Evolutionary conservation across 2,888 invertebrate genomes (phyloP).

Genomic region (Aspidiotus rigidus): DNA sequence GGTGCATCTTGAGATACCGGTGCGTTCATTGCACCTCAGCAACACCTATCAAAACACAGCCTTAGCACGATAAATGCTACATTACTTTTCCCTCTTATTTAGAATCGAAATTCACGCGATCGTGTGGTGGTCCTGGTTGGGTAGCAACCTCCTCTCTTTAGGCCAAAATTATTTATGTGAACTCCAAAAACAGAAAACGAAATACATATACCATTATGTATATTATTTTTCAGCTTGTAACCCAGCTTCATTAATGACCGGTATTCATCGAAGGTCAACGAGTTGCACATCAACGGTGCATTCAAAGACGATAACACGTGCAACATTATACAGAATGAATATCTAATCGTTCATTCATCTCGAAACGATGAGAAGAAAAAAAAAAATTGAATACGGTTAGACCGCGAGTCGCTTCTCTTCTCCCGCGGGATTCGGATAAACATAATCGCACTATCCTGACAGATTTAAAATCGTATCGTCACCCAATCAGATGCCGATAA

Average conservation of each 20-base stretch:
- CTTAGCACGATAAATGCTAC: neutral
- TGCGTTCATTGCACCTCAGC: conserved; percentile 7
- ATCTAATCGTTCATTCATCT: conserved; percentile 17
- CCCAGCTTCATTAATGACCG: conserved; percentile 25
- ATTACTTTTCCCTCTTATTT: neutral
- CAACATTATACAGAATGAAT: conserved; percentile 4
- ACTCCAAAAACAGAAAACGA: conserved; percentile 23
- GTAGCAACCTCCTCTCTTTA: neutral
- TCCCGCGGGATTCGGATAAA: no score
- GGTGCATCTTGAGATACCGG: neutral
- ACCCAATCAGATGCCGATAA: no score
- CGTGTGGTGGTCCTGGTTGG: no score
- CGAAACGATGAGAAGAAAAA: neutral
- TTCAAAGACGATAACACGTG: conserved; percentile 17
- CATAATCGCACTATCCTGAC: no score
- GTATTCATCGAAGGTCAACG: conserved; percentile 30
- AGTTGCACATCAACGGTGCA: conserved; percentile 20
- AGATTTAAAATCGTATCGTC: no score
- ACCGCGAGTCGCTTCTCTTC: no score
- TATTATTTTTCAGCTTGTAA: neutral
- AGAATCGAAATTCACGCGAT: neutral
- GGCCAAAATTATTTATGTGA: conserved; percentile 30
- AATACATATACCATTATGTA: neutral
- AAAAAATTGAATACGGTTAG: no score
- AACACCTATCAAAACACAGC: conserved; percentile 3